These are phyloP conservation scores for Hoplodrina blanda DNA, from an alignment of 2,888 invertebrate genomes.

Conservation along the genomic window DNA sequence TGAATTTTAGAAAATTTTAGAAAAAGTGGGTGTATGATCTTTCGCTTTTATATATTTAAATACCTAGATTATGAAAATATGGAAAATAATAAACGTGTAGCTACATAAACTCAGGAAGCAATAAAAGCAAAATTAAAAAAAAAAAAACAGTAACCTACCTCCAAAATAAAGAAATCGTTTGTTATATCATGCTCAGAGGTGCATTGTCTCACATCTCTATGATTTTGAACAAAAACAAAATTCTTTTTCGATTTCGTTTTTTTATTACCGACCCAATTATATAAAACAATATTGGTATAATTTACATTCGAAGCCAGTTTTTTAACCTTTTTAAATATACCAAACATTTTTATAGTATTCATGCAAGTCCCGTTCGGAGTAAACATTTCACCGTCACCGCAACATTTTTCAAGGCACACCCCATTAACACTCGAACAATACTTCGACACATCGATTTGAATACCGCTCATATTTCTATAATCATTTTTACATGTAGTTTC, in stretches of 20 bases:
- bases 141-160: constrained; percentile 16
- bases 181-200: neutral
- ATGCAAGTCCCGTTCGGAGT: neutral
- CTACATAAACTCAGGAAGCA: no score
- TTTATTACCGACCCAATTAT: constrained; percentile 26
- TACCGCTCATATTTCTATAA: constrained; percentile 10
- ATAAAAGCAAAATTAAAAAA: no score
- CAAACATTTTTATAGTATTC: neutral
- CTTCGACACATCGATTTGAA: constrained; percentile 1
- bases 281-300: constrained; percentile 16
- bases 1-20: no score
- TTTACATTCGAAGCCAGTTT: neutral
- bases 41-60: no score
- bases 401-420: constrained; percentile 35
- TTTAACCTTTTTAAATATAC: neutral
- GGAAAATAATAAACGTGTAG: no score
- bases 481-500: constrained; percentile 10
- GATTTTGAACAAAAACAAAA: constrained; percentile 28
- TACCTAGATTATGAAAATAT: no score
- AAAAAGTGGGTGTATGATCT: no score
- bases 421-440: constrained; percentile 10
- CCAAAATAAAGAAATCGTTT: constrained; percentile 25
- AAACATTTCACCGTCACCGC: constrained; percentile 20
- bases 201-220: constrained; percentile 4
- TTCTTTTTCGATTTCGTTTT: neutral